Base-by-base conservation (phyloP, 2,113 vertebrate species). In the Hylia prasina region DNA sequence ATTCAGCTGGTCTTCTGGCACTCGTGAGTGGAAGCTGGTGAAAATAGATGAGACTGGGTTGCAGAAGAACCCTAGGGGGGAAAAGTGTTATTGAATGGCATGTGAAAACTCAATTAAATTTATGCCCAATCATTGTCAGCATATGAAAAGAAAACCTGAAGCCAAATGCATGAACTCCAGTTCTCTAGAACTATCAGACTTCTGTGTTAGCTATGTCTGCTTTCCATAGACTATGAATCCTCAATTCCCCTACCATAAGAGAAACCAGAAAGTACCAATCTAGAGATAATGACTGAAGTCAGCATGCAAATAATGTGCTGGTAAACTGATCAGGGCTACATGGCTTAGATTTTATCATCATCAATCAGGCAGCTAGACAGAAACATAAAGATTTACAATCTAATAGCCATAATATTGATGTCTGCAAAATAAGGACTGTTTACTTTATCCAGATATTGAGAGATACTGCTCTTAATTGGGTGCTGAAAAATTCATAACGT, bases 21-120 rank as follows among this genome's bases (percentile, higher is more conserved):
- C 77, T 97, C 97, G 82, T 92, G 91, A 96, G 79, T 70, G 82
- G 87, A 98, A 96, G 92, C 37, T 94, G 90, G 96, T 97, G 92
- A 97, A 98, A 97, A 97, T 9, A 97, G 96, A 97, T 96, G 96
- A 97, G 80, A 80, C 39, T 76, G 83, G 50, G 87, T 64, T 97
- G 73, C 77, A 96, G 95, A 94, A 89, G 87, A 92, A 94, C 82
- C 90, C 66, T 68, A 95, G 90, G 90, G 97, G 69, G 35, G 48
- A 33, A 87, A 94, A 93, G 71, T 96, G 90, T 95, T 94, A 93
- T 83, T 84, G 77, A 82, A 96, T 96, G 50, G 72, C 89, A 84
- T 87, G 85, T 95, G 80, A 91, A 96, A 98, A 95, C 68, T 96
- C 82, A 97, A 94, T 96, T 94, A 96, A 87, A 82, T 91, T 94